These are phyloP conservation scores for Syritta pipiens DNA, from an alignment of 2,888 invertebrate species.

Conservation along the genomic window DNA sequence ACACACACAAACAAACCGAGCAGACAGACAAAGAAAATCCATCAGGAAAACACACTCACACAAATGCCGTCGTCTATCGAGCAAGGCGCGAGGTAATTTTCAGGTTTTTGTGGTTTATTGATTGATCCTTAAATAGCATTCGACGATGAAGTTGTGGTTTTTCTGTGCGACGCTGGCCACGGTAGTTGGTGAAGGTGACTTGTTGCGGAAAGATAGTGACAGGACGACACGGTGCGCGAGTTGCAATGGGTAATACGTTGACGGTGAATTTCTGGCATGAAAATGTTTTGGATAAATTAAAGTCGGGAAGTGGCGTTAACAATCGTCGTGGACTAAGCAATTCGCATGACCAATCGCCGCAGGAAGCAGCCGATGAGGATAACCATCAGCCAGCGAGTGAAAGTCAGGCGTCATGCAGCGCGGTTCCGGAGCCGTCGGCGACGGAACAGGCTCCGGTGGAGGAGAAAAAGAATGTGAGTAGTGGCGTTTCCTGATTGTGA, in stretches of 20 bases:
- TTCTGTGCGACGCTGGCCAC: constrained; percentile 32
- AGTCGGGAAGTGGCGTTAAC: constrained; percentile 42
- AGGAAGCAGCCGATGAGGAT: constrained; percentile 12
- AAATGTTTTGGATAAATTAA: constrained; percentile 57
- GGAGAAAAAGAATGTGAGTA: constrained; percentile 43
- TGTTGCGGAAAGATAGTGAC: constrained; percentile 63
- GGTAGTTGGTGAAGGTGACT: constrained; percentile 65
- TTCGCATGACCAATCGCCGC: background rate
- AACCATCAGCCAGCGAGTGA: constrained; percentile 25
- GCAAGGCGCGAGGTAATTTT: constrained; percentile 25
- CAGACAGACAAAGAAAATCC: too few species aligned
- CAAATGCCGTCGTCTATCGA: background rate
- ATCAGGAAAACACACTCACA: too few species aligned
- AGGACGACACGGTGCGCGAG: constrained; percentile 33
- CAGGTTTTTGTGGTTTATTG: constrained; percentile 67
- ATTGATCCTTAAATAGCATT: constrained; percentile 69
- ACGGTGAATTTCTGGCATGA: constrained; percentile 61
- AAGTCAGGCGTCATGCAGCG: background rate
- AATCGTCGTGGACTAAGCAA: constrained; percentile 13
- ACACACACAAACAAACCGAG: constrained; percentile 20
- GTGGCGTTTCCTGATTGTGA: background rate
- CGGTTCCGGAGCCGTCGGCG: too few species aligned
- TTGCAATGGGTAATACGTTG: constrained; percentile 62
- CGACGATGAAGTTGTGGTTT: constrained; percentile 61
- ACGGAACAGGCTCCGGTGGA: too few species aligned